Conservation (phyloP, 2,797 vertebrate species). For the Enteromius treurensis region DNA sequence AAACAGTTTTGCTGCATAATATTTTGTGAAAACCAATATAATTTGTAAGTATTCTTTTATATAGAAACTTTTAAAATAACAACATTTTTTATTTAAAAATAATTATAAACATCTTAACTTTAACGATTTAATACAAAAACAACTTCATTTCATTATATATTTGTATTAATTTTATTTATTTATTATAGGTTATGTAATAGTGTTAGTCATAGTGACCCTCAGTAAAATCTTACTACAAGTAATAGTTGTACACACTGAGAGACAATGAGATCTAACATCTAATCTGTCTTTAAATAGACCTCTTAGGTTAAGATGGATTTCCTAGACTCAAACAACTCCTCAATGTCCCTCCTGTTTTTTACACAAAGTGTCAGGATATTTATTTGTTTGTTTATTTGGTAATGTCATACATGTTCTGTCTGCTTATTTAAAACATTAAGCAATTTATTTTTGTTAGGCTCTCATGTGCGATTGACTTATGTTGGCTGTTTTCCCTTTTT, state of each 20-base stretch:
- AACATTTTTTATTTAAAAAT: background rate
- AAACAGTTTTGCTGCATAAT: background rate
- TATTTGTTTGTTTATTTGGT: background rate
- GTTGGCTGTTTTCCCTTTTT: background rate
- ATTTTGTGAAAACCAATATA: background rate
- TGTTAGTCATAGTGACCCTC: background rate
- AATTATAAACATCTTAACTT: background rate
- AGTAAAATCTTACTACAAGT: background rate
- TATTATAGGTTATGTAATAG: background rate
- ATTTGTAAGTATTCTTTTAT: background rate
- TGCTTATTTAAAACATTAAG: background rate
- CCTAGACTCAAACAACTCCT: constrained; percentile 66
- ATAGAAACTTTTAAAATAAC: background rate
- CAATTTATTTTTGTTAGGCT: background rate
- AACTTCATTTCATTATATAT: background rate
- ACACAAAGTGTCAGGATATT: too few species aligned
- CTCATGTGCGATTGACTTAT: background rate
- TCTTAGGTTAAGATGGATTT: constrained; percentile 76
- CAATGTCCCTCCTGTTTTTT: constrained; percentile 54
- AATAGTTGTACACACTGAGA: background rate
- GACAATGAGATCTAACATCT: constrained; percentile 66
- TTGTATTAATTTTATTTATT: too few species aligned
- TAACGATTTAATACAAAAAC: background rate
- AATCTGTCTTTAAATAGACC: constrained; percentile 80
- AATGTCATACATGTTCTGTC: background rate